Base-by-base conservation (phyloP, 2,113 vertebrate genomes). In the Rhinopomastus cyanomelas region DNA sequence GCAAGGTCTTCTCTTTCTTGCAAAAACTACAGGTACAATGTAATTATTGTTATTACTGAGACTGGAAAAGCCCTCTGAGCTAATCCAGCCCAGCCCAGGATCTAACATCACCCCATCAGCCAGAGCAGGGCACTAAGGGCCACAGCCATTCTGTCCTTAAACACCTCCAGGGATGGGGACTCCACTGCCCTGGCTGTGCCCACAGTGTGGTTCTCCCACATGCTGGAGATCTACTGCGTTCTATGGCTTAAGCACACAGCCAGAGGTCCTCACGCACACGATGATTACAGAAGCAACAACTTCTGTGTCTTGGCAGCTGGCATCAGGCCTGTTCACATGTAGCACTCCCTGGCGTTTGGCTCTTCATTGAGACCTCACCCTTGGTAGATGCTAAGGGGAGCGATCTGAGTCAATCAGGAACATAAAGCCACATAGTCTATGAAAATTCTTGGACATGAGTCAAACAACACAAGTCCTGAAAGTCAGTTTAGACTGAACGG, bases 401-500 rank as follows among this genome's bases (percentile, higher is more conserved):
- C n/a, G 5, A n/a, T 11, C 20, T 3, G 5, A 83, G 60, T 80
- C 82, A 39, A n/a, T 25, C 68, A 74, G 80, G 48, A 86, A 60
- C 69, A 78, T 44, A 60, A 81, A 90, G 53, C 37, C 57, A 36
- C 48, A 83, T 68, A 3, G 37, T 37, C 81, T 75, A 56, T 42
- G 34, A 64, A 44, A 85, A 27, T 0, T 0, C 49, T 80, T 86
- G 86, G 88, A 48, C 34, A 59, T 1, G 4, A 93, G 44, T 72
- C 84, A 94, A 92, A 59, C 57, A 83, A 79, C 13, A 30, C 71
- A 74, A 69, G n/a, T 52, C 86, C 55, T 56, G 62, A 78, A 61
- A 88, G 86, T 67, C n/a, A 86, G 74, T 96, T 95, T 88, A 78
- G 65, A 10, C 69, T 68, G 53, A 78, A 90, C 84, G 85, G 86